Base-by-base conservation (phyloP, 2,888 invertebrate species). In the Mystacides longicornis region DNA sequence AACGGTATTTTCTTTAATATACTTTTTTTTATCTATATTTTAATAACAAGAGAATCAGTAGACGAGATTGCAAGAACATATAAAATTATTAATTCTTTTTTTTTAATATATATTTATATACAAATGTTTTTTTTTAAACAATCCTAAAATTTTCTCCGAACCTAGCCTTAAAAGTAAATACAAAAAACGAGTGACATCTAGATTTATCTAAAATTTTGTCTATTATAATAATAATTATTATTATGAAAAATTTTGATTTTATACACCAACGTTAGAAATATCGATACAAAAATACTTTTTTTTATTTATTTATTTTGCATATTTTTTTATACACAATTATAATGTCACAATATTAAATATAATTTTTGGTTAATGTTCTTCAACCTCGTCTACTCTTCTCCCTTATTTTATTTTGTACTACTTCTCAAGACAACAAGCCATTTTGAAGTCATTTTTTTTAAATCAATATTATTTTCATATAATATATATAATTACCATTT, bases 101-200 rank as follows among this genome's bases (percentile, higher is more conserved):
- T n/a, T n/a, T n/a, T n/a, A n/a, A n/a, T n/a, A n/a, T n/a, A n/a
- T n/a, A n/a, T 71, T 73, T 82, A 78, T 78, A 79, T 82, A 82
- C 82, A 82, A 81, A 80, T 81, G 81, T 81, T 81, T 80, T n/a
- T n/a, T n/a, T n/a, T n/a, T n/a, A n/a, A 80, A 80, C 82, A 82
- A 72, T 78, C 81, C 82, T 82, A 82, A 82, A 81, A 73, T 75
- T 72, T 79, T 75, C 77, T 72, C 74, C 81, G 74, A 77, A 72
- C 69, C 78, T 78, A 78, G 75, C 74, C 78, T 78, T 79, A 77
- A 77, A 62, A 77, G 76, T 78, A 77, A 75, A 78, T 77, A 77
- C 75, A 76, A 77, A 77, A 27, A n/a, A 77, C 73, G 74, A 69
- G 74, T 74, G 75, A 74, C 75, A 71, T 67, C 75, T 76, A 77